Conservation (phyloP, 2,797 vertebrate species). For the Melopsittacus undulatus region DNA sequence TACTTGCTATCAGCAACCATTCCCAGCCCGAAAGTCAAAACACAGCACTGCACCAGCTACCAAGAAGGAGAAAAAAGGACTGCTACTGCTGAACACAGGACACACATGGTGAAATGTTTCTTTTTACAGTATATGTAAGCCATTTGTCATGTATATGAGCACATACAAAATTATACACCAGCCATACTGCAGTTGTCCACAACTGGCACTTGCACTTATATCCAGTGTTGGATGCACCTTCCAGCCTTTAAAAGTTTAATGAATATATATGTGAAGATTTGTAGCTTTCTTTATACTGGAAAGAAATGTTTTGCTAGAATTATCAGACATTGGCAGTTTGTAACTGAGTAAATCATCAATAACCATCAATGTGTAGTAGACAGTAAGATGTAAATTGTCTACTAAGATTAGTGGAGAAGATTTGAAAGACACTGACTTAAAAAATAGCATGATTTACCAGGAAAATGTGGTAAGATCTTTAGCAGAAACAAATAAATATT, state of each 20-base stretch:
- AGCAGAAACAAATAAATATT: neutral
- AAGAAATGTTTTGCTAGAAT: neutral
- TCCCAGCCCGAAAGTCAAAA: too few relatives aligned
- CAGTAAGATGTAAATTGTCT: neutral
- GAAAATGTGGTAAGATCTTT: neutral
- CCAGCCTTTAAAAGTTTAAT: neutral
- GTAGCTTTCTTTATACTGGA: neutral
- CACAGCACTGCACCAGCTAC: too few relatives aligned
- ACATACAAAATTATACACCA: neutral
- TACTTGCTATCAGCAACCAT: too few relatives aligned
- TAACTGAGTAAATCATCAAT: neutral
- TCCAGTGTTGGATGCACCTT: neutral
- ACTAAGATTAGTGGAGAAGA: neutral
- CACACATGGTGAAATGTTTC: neutral
- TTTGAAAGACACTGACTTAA: neutral
- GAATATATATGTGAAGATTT: accelerated
- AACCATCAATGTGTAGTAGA: neutral
- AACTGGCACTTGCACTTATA: neutral
- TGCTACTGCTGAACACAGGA: too few relatives aligned
- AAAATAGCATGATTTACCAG: neutral
- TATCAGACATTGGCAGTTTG: neutral
- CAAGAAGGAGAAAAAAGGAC: too few relatives aligned
- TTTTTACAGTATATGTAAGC: neutral
- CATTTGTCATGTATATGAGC: neutral
- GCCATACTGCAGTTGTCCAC: neutral